Evolutionary conservation across 2,113 vertebrate genomes (phyloP).

Genomic region (Furnarius figulus): DNA sequence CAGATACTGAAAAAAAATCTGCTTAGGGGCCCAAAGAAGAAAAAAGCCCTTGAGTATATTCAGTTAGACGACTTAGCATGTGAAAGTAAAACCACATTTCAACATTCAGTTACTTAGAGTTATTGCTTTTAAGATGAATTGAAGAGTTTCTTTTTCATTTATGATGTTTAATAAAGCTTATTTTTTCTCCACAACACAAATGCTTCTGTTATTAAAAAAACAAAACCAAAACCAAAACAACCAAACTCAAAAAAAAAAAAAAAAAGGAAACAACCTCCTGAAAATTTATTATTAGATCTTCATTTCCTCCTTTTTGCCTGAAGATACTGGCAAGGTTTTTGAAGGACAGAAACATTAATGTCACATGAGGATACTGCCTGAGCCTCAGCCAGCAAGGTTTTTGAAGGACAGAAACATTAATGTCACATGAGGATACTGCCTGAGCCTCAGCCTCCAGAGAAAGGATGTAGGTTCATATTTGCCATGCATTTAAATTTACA

Average conservation of each 20-base stretch:
- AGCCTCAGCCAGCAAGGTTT: background rate
- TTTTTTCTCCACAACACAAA: background rate
- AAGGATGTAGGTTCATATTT: background rate
- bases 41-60: background rate
- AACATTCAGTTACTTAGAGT: background rate
- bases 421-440: background rate
- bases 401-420: background rate
- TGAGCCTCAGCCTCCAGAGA: background rate
- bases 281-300: background rate
- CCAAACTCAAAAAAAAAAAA: too few relatives aligned
- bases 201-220: background rate
- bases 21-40: background rate
- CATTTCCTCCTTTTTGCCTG: background rate
- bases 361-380: background rate
- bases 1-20: background rate
- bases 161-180: background rate
- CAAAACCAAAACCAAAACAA: too few relatives aligned
- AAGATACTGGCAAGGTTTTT: background rate
- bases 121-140: background rate
- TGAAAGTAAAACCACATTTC: background rate
- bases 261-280: too few relatives aligned
- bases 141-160: background rate
- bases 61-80: background rate
- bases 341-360: background rate
- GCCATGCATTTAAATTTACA: background rate